These are phyloP conservation scores for Halcyon malimbica DNA, from an alignment of 2,113 vertebrate genomes.

Conservation along the genomic window DNA sequence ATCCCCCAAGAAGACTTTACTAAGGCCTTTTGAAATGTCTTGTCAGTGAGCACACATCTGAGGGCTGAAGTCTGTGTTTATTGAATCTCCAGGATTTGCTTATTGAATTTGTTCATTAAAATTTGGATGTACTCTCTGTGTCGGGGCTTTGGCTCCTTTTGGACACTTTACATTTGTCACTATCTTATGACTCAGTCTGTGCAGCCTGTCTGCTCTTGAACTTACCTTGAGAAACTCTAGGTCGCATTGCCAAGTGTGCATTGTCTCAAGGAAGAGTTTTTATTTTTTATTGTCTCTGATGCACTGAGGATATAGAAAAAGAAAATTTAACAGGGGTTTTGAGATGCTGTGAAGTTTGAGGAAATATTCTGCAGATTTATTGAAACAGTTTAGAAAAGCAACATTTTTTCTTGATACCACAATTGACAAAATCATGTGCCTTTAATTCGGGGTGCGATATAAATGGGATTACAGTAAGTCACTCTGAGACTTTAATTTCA, in stretches of 20 bases:
- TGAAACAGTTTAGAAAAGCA: background rate
- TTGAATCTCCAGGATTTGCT: background rate
- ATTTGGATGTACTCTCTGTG: background rate
- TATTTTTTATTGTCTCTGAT: background rate
- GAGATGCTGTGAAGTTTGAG: background rate
- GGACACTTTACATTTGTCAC: background rate
- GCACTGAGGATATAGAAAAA: background rate
- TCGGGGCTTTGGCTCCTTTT: constrained; percentile 5
- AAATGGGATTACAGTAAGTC: background rate
- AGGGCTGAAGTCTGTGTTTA: background rate
- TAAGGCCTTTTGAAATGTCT: background rate
- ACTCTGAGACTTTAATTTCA: background rate
- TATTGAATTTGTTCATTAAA: background rate
- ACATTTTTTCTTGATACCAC: background rate
- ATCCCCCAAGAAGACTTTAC: background rate
- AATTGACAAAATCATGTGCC: background rate
- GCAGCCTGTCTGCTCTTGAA: background rate
- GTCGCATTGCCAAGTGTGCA: background rate
- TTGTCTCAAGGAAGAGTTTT: background rate
- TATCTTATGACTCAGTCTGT: background rate
- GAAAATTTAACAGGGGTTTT: background rate
- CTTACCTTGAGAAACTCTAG: background rate
- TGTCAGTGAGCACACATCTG: background rate
- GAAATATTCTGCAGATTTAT: background rate
- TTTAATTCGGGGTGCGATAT: background rate